Base-by-base conservation (phyloP, 2,888 invertebrate genomes). In the Junonia oenone region DNA sequence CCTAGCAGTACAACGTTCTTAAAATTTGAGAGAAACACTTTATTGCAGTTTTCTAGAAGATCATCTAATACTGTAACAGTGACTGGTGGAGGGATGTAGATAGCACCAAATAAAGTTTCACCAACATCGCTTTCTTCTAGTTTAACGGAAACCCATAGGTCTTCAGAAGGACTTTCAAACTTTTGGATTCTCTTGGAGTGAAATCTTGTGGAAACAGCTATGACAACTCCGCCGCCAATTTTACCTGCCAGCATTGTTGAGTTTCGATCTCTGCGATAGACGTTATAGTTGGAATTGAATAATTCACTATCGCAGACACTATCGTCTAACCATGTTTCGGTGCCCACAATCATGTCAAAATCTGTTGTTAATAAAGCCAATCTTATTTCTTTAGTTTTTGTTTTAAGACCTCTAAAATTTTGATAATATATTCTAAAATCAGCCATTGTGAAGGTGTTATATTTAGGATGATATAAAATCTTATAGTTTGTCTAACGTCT, bases 241-340 rank as follows among this genome's bases (percentile, higher is more conserved):
- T 48, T 15, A 6, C 37, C 48, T 8, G 37, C 22, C 19, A 48
- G 37, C 9, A 17, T 17, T 17, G 48, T 48, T 9, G 33, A 19
- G 11, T 38, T 31, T n/a, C 50, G 38, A 50, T 50, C 45, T 40
- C 50, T 50, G 2, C 50, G 15, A 13, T 40, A 31, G 8, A 50
- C 38, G 15, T 17, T 19, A 31, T 40, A 40, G 13, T 40, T 50
- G n/a, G n/a, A 17, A 40, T 40, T 15, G 37, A 50, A 50, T 13
- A 50, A 17, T 40, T 50, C 50, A 31, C 13, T 26, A 22, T 50
- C 50, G 11, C 15, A 9, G 27, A 52, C 33, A 15, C 8, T 15
- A n/a, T 52, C 37, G 22, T 45, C 33, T 26, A 52, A 33, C 52
- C 45, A 52, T 14, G 52, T 52, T 35, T 52, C 52, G n/a, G 52